Conservation (phyloP, 2,797 vertebrate species). For the Mallotus villosus region DNA sequence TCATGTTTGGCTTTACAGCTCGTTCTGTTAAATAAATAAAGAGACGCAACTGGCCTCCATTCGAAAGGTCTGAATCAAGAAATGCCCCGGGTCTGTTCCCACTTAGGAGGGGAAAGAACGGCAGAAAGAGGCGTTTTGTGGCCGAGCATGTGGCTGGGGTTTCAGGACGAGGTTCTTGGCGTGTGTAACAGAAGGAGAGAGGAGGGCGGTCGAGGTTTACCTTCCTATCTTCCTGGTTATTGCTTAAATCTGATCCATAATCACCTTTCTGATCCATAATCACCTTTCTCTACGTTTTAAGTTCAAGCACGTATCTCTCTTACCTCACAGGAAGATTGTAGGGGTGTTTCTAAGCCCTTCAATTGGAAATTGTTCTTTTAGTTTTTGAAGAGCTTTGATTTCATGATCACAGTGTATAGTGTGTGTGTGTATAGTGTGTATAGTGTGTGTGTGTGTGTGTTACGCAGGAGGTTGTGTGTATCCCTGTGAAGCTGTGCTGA, state of each 20-base stretch:
- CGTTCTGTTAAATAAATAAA: conserved; percentile 79
- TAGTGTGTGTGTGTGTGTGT: conserved; percentile 16
- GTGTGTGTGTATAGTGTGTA: conserved; percentile 12
- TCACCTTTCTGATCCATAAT: conserved; percentile 24
- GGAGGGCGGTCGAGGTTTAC: conserved; percentile 42
- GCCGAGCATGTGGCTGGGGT: conserved; percentile 50
- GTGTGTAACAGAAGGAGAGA: conserved; percentile 34
- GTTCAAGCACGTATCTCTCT: conserved; percentile 46
- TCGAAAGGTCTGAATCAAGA: conserved; percentile 67
- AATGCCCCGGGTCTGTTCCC: conserved; percentile 73
- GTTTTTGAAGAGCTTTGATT: conserved; percentile 22
- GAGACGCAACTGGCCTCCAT: conserved; percentile 60
- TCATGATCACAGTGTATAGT: conserved; percentile 9
- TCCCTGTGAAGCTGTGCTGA: conserved; percentile 54
- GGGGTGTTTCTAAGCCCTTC: conserved; percentile 32
- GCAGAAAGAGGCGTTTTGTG: conserved; percentile 72
- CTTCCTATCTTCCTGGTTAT: conserved; percentile 45
- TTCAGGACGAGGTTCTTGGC: conserved; percentile 50
- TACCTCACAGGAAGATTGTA: conserved; percentile 32
- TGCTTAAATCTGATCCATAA: conserved; percentile 25
- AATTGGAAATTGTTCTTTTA: conserved; percentile 29
- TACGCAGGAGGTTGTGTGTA: conserved; percentile 37
- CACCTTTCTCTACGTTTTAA: conserved; percentile 35
- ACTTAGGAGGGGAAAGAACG: conserved; percentile 70
- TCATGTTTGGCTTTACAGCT: conserved; percentile 78